These are phyloP conservation scores for Ophthalmolycus amberensis DNA, from an alignment of 2,113 vertebrate genomes.

Conservation along the genomic window DNA sequence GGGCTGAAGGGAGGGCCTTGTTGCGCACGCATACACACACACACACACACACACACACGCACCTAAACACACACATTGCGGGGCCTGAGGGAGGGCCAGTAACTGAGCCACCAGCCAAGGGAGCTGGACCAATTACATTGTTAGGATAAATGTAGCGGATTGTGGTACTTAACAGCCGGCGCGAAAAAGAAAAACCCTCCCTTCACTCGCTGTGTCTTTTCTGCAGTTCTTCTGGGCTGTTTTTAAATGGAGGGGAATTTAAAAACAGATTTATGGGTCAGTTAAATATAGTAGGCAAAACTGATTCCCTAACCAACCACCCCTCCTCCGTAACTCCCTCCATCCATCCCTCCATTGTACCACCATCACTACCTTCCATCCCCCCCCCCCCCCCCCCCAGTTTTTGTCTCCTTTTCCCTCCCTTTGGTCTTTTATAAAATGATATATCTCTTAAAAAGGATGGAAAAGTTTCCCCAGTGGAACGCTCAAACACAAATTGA, in stretches of 20 bases:
- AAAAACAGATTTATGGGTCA: conserved; percentile 91
- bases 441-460: conserved; percentile 86
- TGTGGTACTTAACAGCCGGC: conserved; percentile 87
- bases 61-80: conserved; percentile 38
- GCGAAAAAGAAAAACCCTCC: conserved; percentile 81
- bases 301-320: conserved; percentile 82
- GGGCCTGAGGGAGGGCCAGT: conserved; percentile 82
- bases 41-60: conserved; percentile 30
- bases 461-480: conserved; percentile 81
- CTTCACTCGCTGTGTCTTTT: conserved; percentile 56
- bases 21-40: conserved; percentile 35
- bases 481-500: conserved; percentile 85
- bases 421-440: conserved; percentile 87
- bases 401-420: conserved; percentile 79
- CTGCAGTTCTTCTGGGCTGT: conserved; percentile 78
- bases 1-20: conserved; percentile 66
- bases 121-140: conserved; percentile 89
- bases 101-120: conserved; percentile 86
- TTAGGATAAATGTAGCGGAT: conserved; percentile 87
- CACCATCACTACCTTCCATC: conserved; percentile 61
- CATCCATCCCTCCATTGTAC: conserved; percentile 71
- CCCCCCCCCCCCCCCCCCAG: conserved; percentile 55
- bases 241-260: conserved; percentile 87
- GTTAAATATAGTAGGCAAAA: conserved; percentile 89
- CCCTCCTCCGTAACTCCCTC: conserved; percentile 78